Conservation (phyloP, 1,140 invertebrate species). For the Nephila pilipes region DNA sequence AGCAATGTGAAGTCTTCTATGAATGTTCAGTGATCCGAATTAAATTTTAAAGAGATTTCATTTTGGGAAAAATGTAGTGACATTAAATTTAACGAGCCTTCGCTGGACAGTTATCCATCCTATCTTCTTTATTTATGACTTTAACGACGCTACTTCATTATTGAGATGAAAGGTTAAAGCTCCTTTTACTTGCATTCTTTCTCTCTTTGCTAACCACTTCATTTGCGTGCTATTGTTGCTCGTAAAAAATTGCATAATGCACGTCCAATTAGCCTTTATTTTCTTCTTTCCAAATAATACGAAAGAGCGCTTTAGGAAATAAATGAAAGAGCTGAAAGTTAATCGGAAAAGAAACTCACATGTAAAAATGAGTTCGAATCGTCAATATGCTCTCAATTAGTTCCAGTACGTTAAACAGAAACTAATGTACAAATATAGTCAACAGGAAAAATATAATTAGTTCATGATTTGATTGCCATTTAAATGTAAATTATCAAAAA, state of each 20-base stretch:
- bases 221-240: background rate
- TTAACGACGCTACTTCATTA: constrained; percentile 9
- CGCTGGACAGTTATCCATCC: background rate
- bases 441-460: too few relatives aligned
- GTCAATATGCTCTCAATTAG: too few relatives aligned
- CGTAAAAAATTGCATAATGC: background rate
- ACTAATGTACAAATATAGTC: too few relatives aligned
- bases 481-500: too few relatives aligned
- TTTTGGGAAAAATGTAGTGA: background rate
- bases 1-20: background rate
- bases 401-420: too few relatives aligned
- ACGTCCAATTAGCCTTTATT: background rate
- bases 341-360: too few relatives aligned
- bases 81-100: constrained; percentile 8
- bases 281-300: background rate
- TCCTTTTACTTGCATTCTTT: background rate
- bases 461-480: too few relatives aligned
- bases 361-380: too few relatives aligned
- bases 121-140: background rate
- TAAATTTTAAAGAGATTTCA: background rate
- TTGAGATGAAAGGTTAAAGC: background rate
- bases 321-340: too few relatives aligned
- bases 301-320: background rate
- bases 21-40: background rate
- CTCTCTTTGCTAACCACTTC: background rate